Evolutionary conservation across 2,113 vertebrate species (phyloP), one percentile per base, ranked within the genome.

Genomic region (Pica pica): DNA sequence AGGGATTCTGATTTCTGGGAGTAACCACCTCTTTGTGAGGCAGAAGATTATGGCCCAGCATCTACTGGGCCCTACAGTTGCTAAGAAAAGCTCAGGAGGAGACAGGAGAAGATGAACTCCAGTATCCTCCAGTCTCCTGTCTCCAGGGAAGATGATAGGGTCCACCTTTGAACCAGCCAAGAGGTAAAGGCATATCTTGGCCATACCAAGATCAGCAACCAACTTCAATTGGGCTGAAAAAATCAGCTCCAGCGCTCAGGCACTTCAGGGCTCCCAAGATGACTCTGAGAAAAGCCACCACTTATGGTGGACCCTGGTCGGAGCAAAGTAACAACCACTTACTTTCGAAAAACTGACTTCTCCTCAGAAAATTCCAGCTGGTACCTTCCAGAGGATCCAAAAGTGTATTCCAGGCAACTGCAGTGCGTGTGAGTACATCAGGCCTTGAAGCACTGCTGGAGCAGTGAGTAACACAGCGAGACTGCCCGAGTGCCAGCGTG

Each of bases 241-340:
- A 1, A 3, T 55, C 30, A 46, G 7, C 21, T 83, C 9, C 7
- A 20, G 44, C 0, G 0, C 46, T 71, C 31, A 37, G 55, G 39
- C 7, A 2, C 35, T 88, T 73, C 83, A 42, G 67, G 21, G 50
- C 78, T 90, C 41, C 20, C 20, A 49, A 82, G 55, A 46, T 1
- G 13, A 57, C 37, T 53, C 49, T 26, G 46, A 74, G 47, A 65
- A 88, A 89, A 85, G 75, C 30, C 64, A 55, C 8, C 19, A 7
- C 18, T 59, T 77, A 18, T 0, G 0, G 21, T 22, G 26, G 26
- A 56, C 18, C 26, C 27, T 64, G 70, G 20, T 13, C 1, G 1
- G 37, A 83, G 46, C 18, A 44, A 68, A 80, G 24, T 55, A 5
- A 5, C 46, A 61, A 20, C 10, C 1, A 0, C 41, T 49, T 33